phyloP scores from a whole-genome alignment of 2,113 vertebrate species.

The Syngnathus typhle region DNA sequence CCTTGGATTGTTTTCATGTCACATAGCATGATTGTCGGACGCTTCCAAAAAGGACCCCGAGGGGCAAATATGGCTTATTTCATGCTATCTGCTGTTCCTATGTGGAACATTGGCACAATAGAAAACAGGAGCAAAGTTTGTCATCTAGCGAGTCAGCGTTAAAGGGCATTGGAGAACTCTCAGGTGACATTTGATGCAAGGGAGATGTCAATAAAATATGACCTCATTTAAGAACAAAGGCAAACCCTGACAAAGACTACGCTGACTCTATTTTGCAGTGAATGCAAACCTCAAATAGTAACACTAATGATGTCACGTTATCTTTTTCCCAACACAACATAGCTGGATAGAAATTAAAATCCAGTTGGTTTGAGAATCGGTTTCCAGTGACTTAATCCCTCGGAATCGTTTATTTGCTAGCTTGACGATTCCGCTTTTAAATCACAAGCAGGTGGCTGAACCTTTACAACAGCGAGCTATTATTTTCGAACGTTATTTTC shows the following conservation, averaged over 20 bases:
- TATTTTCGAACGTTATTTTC: too few relatives aligned
- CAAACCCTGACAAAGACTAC: slow-evolving; percentile 10
- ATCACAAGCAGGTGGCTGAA: too few relatives aligned
- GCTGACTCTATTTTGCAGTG: slow-evolving; percentile 16
- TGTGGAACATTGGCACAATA: slow-evolving; percentile 11
- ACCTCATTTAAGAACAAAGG: slow-evolving; percentile 12
- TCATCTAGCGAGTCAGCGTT: slow-evolving; percentile 23
- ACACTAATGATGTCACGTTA: slow-evolving; percentile 15
- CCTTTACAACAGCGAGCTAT: too few relatives aligned
- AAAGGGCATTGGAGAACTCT: slow-evolving; percentile 16
- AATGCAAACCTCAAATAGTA: slow-evolving; percentile 1
- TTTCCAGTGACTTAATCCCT: too few relatives aligned
- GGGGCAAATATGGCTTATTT: slow-evolving; percentile 31
- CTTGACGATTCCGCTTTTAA: too few relatives aligned
- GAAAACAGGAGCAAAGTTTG: slow-evolving; percentile 20
- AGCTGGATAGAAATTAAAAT: too few relatives aligned
- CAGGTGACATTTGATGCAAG: slow-evolving; percentile 3
- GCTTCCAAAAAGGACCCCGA: slow-evolving; percentile 36
- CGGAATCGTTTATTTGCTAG: too few relatives aligned
- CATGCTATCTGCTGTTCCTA: slow-evolving; percentile 26
- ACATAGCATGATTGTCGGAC: slow-evolving; percentile 13
- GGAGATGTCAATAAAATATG: slow-evolving; percentile 6
- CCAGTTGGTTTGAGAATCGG: too few relatives aligned
- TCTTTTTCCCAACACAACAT: background rate
- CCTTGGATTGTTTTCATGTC: slow-evolving; percentile 55